Percentiles rank a stretch among this genome's conserved stretches.
Conservation (phyloP, 2,113 vertebrate species). For the Eudorcas thomsonii region DNA sequence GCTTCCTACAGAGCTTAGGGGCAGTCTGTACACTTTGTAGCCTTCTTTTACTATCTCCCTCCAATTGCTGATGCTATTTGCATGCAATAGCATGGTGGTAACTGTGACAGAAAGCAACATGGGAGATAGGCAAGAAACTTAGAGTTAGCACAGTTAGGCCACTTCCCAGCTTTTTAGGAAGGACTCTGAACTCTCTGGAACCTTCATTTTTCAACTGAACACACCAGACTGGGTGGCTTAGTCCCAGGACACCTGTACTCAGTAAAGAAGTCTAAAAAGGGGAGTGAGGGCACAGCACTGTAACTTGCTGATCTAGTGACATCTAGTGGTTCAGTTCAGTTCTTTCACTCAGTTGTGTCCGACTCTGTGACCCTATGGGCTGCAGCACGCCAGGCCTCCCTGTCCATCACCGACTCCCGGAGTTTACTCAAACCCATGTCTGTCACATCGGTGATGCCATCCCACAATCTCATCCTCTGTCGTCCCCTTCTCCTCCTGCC, state of each 20-base stretch:
- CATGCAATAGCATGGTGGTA: background rate
- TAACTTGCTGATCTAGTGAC: slow-evolving; percentile 75
- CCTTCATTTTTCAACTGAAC: background rate
- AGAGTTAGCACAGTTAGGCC: background rate
- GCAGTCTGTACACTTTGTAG: no score
- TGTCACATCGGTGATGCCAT: background rate
- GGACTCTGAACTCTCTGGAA: background rate
- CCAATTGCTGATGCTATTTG: background rate
- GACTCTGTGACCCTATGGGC: background rate
- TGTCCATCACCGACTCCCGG: background rate
- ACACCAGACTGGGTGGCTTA: background rate
- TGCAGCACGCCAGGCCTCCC: background rate
- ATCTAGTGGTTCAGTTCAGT: slow-evolving; percentile 76
- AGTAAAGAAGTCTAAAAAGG: background rate
- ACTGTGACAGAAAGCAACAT: background rate
- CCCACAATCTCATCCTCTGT: background rate
- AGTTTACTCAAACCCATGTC: background rate
- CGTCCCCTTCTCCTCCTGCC: background rate
- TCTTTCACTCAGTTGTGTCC: background rate
- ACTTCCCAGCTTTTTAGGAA: background rate
- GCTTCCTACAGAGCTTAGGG: background rate
- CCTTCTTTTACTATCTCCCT: background rate
- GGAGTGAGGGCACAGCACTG: background rate
- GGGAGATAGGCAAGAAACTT: background rate
- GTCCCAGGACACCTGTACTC: background rate